Evolutionary conservation across 2,888 invertebrate genomes (phyloP).

Genomic region (Glaucopsyche alexis): DNA sequence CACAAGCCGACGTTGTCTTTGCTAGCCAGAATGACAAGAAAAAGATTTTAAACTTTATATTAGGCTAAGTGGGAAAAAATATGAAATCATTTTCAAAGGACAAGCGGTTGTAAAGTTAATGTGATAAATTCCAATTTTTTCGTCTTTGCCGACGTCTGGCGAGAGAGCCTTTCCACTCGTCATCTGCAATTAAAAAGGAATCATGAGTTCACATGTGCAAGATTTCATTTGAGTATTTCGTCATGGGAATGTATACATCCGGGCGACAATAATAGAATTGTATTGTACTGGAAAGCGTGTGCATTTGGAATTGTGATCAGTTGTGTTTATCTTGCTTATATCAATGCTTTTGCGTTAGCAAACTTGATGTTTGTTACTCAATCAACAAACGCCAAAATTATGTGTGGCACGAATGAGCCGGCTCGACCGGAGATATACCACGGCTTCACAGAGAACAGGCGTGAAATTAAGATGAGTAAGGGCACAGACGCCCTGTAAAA

Average conservation of each 20-base stretch:
- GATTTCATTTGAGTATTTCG: constrained; percentile 23
- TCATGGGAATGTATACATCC: constrained; percentile 25
- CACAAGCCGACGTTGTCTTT: too few species aligned
- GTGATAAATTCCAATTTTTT: not conserved
- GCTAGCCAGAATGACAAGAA: too few species aligned
- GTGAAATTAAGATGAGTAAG: too few species aligned
- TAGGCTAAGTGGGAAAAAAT: too few species aligned
- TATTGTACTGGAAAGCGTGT: constrained; percentile 16
- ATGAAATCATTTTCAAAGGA: too few species aligned
- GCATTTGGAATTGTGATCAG: not conserved
- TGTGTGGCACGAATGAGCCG: too few species aligned
- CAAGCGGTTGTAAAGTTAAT: not conserved
- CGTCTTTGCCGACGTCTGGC: not conserved
- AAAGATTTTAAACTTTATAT: too few species aligned
- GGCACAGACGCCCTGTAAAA: too few species aligned
- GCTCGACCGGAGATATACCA: too few species aligned
- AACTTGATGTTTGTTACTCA: not conserved
- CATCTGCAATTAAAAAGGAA: constrained; percentile 15
- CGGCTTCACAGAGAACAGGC: too few species aligned
- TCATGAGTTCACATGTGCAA: constrained; percentile 14
- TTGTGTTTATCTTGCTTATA: not conserved
- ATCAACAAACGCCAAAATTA: too few species aligned
- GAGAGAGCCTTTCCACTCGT: not conserved
- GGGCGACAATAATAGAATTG: constrained; percentile 21
- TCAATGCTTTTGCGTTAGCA: too few species aligned